These are phyloP conservation scores for Protonibea diacanthus DNA, from an alignment of 2,797 vertebrate species.

Conservation along the genomic window DNA sequence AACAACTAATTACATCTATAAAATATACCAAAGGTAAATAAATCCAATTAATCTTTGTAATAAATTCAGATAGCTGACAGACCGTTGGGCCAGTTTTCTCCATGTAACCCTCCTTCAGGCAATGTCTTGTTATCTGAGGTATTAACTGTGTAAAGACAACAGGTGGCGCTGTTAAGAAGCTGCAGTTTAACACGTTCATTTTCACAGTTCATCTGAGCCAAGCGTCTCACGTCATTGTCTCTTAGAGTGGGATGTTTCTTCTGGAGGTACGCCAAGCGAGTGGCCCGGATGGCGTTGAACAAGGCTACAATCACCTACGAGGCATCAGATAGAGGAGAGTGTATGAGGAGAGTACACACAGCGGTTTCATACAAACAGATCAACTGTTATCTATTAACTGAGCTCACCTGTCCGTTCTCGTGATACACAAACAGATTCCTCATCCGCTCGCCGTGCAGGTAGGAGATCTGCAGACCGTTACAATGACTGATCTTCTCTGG, in stretches of 20 bases:
- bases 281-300: conserved; percentile 92
- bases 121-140: conserved; percentile 87
- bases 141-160: conserved; percentile 82
- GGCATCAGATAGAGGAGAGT: conserved; percentile 9
- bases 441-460: conserved; percentile 81
- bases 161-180: background rate
- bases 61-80: conserved; percentile 41
- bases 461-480: conserved; percentile 92
- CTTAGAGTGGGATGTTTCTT: conserved; percentile 83
- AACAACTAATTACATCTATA: background rate
- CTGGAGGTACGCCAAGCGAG: conserved; percentile 89
- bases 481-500: conserved; percentile 89
- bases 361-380: background rate
- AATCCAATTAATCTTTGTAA: background rate
- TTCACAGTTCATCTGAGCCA: background rate
- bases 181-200: background rate
- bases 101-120: conserved; percentile 92
- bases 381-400: background rate
- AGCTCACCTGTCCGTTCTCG: conserved; percentile 87
- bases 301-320: conserved; percentile 90
- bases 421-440: conserved; percentile 95
- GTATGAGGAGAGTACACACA: background rate
- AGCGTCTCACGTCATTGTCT: conserved; percentile 86
- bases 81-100: conserved; percentile 95
- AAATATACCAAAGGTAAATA: conserved; percentile 54